phyloP scores from a whole-genome alignment of 2,888 invertebrate genomes.

The Aleiodes alternator region DNA sequence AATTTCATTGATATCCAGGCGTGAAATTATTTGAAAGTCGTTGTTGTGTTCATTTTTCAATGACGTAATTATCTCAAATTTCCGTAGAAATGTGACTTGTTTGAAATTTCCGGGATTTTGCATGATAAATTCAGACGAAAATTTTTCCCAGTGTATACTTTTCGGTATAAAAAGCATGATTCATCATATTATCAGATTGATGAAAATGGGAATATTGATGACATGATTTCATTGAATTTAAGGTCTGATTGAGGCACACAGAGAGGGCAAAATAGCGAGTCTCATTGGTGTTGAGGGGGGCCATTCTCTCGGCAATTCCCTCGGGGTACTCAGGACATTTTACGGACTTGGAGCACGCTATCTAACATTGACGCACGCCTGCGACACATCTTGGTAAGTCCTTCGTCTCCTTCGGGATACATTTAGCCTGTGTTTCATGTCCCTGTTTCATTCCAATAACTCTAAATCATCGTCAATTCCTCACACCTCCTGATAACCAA shows the following conservation, averaged over 20 bases:
- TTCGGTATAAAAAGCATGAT: neutral
- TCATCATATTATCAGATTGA: too few species aligned
- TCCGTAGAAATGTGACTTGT: too few species aligned
- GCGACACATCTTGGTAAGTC: conserved; percentile 90
- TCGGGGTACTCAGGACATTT: conserved; percentile 91
- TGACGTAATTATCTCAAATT: too few species aligned
- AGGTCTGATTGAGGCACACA: conserved; percentile 84
- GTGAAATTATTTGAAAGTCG: too few species aligned
- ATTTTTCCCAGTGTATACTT: too few species aligned
- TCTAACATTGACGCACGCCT: conserved; percentile 93
- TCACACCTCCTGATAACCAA: neutral
- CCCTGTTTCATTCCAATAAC: too few species aligned
- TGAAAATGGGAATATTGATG: conserved; percentile 4
- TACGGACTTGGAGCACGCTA: conserved; percentile 93
- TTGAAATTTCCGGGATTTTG: too few species aligned
- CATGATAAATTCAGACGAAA: too few species aligned
- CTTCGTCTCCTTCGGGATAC: conserved; percentile 39
- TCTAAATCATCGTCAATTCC: too few species aligned
- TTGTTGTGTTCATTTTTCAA: too few species aligned
- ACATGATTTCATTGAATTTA: conserved; percentile 55
- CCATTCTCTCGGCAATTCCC: conserved; percentile 92
- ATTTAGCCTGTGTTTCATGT: neutral
- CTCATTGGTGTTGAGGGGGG: conserved; percentile 95
- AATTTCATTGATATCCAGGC: too few species aligned
- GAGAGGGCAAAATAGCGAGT: conserved; percentile 87